Evolutionary conservation across 2,797 vertebrate genomes (phyloP).

Genomic region (Platyrinchus mystaceus): DNA sequence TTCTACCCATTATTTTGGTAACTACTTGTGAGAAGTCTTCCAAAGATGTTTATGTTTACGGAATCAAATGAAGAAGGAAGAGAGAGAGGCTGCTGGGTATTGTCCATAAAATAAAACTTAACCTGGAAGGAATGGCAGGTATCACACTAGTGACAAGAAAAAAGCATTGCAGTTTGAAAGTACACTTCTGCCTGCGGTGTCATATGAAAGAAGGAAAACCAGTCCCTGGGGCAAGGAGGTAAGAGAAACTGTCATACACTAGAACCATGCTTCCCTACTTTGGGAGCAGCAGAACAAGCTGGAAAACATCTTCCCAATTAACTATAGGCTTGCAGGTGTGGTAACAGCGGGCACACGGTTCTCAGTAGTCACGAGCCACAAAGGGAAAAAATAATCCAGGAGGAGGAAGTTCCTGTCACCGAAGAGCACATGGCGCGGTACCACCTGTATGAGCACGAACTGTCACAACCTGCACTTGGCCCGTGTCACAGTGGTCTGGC

Average conservation of each 20-base stretch:
- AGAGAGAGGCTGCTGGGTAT: neutral
- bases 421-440: fast-evolving
- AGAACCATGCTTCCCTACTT: neutral
- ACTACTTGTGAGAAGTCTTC: neutral
- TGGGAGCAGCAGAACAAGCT: neutral
- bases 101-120: neutral
- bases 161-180: neutral
- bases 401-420: neutral
- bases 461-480: neutral
- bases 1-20: neutral
- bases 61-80: neutral
- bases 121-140: neutral
- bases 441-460: fast-evolving
- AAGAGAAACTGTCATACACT: neutral
- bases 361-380: neutral
- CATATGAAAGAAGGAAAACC: neutral
- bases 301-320: neutral
- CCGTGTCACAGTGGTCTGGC: neutral
- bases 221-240: neutral
- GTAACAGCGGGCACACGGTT: neutral
- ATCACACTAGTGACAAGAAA: neutral
- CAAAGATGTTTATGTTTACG: neutral
- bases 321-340: neutral
- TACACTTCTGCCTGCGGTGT: neutral
- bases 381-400: neutral